These are phyloP conservation scores for Candidula unifasciata DNA, from an alignment of 2,888 invertebrate species.

Conservation along the genomic window DNA sequence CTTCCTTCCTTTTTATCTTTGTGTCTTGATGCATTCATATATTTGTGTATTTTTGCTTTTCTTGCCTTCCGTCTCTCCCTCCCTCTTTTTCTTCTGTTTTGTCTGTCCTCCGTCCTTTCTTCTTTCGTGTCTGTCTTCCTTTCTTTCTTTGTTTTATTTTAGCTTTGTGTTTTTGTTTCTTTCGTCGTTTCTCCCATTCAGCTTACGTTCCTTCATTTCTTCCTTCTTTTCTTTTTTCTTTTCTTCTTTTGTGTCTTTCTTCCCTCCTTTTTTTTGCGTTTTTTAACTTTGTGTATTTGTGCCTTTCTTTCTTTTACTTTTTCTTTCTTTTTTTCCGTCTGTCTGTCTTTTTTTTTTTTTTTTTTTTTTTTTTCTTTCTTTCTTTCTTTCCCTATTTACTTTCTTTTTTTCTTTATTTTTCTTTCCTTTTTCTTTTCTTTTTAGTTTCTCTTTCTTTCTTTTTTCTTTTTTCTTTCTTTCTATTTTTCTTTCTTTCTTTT, in stretches of 20 bases:
- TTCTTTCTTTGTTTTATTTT: not conserved
- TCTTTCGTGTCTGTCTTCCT: not conserved
- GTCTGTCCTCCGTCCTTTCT: not conserved
- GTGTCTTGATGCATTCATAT: too few relatives aligned
- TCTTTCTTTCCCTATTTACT: not conserved
- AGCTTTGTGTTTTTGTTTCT: not conserved
- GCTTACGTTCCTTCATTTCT: not conserved
- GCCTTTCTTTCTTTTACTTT: not conserved
- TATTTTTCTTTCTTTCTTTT: not conserved
- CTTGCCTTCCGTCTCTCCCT: not conserved
- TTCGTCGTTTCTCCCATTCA: not conserved
- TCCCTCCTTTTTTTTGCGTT: not conserved
- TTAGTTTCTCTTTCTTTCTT: not conserved
- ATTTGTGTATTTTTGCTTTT: not conserved
- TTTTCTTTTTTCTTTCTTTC: not conserved
- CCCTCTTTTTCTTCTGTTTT: not conserved
- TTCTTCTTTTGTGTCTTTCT: not conserved
- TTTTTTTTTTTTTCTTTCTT: not conserved
- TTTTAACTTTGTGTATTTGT: not conserved
- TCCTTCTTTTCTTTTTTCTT: not conserved
- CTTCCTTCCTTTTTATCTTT: not conserved
- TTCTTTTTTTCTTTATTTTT: not conserved
- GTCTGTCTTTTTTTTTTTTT: not conserved
- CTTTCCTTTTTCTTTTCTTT: too few relatives aligned
- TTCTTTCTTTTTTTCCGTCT: not conserved